phyloP scores from a whole-genome alignment of 2,797 vertebrate species.

The Ficedula albicollis region DNA sequence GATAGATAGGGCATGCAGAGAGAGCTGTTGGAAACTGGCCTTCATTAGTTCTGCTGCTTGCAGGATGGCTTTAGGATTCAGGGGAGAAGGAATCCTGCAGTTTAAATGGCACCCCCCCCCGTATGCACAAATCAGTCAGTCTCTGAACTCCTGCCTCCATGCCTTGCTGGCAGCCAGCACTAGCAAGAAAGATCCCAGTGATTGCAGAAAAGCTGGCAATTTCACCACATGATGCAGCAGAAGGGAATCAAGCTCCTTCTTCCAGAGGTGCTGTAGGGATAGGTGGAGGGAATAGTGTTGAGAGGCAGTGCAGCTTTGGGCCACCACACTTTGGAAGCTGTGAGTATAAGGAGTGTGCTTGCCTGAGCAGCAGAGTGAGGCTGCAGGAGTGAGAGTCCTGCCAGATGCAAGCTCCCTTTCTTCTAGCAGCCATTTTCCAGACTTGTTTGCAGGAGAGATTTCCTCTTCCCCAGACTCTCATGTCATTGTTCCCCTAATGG shows the following conservation, averaged over 20 bases:
- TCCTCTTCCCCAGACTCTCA: constrained; percentile 33
- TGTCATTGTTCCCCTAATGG: constrained; percentile 60
- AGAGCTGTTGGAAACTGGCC: not conserved
- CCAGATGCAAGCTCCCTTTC: not conserved
- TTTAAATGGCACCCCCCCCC: not conserved
- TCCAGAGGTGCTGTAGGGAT: not conserved
- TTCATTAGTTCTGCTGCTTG: not conserved
- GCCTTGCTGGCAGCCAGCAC: not conserved
- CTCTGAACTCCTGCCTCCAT: not conserved
- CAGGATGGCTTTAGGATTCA: not conserved
- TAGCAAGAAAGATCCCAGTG: not conserved
- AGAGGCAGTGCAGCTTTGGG: not conserved
- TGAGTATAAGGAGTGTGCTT: not conserved
- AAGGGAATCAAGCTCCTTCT: not conserved
- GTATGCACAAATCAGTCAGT: not conserved
- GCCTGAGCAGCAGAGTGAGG: not conserved
- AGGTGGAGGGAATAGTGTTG: not conserved
- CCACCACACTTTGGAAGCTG: not conserved
- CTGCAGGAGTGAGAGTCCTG: not conserved
- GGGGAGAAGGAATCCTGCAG: not conserved
- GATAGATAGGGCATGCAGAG: not conserved
- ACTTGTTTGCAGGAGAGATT: constrained; percentile 18
- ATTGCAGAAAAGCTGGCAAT: not conserved
- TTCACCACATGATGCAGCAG: not conserved
- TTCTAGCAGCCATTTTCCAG: constrained; percentile 47